These are phyloP conservation scores for Eublepharis macularius DNA, from an alignment of 2,113 vertebrate species.

Conservation along the genomic window DNA sequence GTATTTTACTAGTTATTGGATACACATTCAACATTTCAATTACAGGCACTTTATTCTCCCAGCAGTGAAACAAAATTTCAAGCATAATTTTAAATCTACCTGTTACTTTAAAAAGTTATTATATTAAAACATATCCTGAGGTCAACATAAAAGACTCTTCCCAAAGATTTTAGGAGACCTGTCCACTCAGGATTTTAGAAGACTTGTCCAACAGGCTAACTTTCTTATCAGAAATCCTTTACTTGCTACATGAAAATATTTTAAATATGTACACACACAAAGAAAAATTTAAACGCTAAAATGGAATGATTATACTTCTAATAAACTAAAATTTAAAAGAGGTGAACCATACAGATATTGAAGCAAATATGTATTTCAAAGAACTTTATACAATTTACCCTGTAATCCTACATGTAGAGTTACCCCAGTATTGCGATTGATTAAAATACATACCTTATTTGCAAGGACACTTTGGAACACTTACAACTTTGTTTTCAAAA, in stretches of 20 bases:
- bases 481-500: background rate
- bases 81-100: conserved; percentile 19
- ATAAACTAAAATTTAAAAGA: background rate
- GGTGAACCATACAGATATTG: background rate
- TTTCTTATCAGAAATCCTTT: background rate
- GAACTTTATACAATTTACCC: no score
- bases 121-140: background rate
- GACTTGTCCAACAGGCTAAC: background rate
- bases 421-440: background rate
- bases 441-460: background rate
- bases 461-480: background rate
- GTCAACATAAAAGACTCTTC: no score
- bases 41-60: background rate
- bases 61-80: background rate
- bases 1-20: conserved; percentile 4
- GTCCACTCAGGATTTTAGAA: no score
- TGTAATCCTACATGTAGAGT: no score
- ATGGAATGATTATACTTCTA: background rate
- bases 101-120: background rate
- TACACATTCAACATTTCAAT: background rate
- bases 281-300: background rate
- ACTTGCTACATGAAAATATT: no score
- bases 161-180: no score
- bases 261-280: background rate
- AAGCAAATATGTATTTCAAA: background rate